phyloP scores from a whole-genome alignment of 2,888 invertebrate genomes.

The Tiliacea aurago region DNA sequence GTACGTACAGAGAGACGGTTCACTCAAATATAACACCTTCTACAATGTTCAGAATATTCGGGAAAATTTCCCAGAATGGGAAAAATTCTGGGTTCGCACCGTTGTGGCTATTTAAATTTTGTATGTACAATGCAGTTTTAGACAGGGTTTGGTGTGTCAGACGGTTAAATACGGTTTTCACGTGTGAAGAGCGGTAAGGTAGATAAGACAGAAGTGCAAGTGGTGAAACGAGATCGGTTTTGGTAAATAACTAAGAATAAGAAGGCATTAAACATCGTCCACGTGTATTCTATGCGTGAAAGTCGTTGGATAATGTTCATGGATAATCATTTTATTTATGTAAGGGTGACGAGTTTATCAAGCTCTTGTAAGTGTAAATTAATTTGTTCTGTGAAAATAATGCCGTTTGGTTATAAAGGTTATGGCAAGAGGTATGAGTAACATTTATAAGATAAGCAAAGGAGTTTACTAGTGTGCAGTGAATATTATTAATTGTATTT shows the following conservation, averaged over 20 bases:
- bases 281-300: background rate
- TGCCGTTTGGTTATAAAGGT: background rate
- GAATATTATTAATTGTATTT: no score
- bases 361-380: background rate
- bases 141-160: background rate
- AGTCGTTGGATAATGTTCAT: background rate
- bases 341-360: no score
- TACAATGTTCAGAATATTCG: slow-evolving; percentile 46
- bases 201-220: background rate
- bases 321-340: background rate
- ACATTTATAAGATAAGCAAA: no score
- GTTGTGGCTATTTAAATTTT: slow-evolving; percentile 32
- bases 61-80: slow-evolving; percentile 28
- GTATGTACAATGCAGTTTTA: slow-evolving; percentile 7
- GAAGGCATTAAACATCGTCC: background rate
- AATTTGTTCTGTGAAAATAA: background rate
- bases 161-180: slow-evolving; percentile 4
- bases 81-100: slow-evolving; percentile 19
- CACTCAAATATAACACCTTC: slow-evolving; percentile 62
- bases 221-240: background rate
- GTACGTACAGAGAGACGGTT: slow-evolving; percentile 49
- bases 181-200: background rate
- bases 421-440: background rate
- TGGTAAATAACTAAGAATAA: background rate
- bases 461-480: no score